Percentiles rank a stretch among this genome's conserved stretches.
Conservation (phyloP, 2,113 vertebrate genomes). For the Lagenorhynchus albirostris region DNA sequence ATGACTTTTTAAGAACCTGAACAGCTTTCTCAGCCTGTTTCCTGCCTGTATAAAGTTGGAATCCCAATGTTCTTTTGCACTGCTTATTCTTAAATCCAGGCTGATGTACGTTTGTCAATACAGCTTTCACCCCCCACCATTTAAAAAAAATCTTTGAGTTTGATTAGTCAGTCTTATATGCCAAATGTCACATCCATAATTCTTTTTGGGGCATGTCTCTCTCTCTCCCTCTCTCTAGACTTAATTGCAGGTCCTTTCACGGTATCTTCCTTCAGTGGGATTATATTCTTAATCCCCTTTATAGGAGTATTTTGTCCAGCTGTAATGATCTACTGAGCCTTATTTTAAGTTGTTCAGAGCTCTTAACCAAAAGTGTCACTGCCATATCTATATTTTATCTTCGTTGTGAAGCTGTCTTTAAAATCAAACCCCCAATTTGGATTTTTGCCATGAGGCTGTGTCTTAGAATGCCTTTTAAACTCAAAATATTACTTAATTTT, state of each 20-base stretch:
- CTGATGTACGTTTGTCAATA: neutral
- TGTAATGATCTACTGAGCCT: neutral
- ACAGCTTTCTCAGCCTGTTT: neutral
- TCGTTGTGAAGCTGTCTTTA: neutral
- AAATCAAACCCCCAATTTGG: neutral
- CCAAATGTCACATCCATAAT: neutral
- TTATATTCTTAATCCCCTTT: neutral
- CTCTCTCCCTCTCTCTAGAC: neutral
- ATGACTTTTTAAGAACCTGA: neutral
- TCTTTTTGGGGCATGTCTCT: neutral
- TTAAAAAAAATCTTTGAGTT: neutral
- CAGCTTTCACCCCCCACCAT: neutral
- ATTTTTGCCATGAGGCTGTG: neutral
- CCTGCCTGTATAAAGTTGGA: neutral
- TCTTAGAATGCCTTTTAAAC: neutral
- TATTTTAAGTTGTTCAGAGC: neutral
- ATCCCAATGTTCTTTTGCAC: neutral
- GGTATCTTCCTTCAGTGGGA: neutral
- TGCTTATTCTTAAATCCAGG: neutral
- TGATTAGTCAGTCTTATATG: neutral
- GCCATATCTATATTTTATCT: neutral
- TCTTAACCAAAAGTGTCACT: neutral
- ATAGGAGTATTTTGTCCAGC: neutral
- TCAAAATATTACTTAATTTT: conserved; percentile 7
- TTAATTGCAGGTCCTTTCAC: neutral